These are phyloP conservation scores for Holacanthus passer DNA, from an alignment of 2,113 vertebrate genomes.

Conservation along the genomic window DNA sequence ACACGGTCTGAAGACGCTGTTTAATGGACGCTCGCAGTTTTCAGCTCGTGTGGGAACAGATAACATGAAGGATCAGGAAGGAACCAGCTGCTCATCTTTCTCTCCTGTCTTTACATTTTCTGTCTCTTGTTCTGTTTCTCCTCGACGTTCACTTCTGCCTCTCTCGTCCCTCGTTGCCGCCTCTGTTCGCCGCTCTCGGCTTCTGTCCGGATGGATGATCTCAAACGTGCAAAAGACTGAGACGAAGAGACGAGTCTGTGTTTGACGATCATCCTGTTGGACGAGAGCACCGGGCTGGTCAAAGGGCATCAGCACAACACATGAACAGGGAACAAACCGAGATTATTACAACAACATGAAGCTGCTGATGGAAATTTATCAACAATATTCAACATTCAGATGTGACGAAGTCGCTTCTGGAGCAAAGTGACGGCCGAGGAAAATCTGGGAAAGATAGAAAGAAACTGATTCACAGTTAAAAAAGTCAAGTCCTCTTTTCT, in stretches of 20 bases:
- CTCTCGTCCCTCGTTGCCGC: not conserved
- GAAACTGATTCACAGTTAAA: too few relatives aligned
- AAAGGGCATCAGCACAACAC: not conserved
- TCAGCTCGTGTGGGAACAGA: not conserved
- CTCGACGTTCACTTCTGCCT: not conserved
- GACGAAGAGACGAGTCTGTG: not conserved
- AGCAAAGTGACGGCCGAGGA: too few relatives aligned
- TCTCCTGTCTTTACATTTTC: not conserved
- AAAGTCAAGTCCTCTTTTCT: too few relatives aligned
- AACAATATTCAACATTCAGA: not conserved
- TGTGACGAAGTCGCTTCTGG: too few relatives aligned
- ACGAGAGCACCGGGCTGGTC: not conserved
- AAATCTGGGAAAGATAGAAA: too few relatives aligned
- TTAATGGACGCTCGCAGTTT: not conserved
- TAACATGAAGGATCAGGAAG: constrained; percentile 21
- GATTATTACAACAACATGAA: too few relatives aligned
- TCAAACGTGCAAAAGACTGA: not conserved
- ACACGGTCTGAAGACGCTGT: not conserved
- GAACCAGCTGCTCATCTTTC: too few relatives aligned
- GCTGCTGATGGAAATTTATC: not conserved
- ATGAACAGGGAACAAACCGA: not conserved
- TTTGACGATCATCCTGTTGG: not conserved
- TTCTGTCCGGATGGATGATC: not conserved
- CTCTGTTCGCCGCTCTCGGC: not conserved
- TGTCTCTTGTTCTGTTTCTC: too few relatives aligned